These are phyloP conservation scores for Etheostoma nigrum DNA, from an alignment of 2,797 vertebrate genomes.

Conservation along the genomic window DNA sequence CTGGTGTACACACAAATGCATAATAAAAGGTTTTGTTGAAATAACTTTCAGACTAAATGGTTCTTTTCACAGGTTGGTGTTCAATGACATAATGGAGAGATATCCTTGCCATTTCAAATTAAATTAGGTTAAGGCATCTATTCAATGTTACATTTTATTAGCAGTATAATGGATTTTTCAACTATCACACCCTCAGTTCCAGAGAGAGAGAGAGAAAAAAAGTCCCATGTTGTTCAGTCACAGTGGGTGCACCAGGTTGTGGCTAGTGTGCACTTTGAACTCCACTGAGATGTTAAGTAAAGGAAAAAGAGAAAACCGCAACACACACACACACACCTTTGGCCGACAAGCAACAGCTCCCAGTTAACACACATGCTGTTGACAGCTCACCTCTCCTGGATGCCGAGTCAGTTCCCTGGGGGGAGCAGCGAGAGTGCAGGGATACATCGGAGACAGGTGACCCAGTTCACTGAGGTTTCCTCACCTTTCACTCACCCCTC, in stretches of 20 bases:
- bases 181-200: not conserved
- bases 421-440: conserved; percentile 54
- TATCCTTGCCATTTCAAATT: conserved; percentile 9
- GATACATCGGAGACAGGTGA: conserved; percentile 68
- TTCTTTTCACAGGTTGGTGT: conserved; percentile 21
- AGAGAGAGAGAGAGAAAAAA: conserved; percentile 1
- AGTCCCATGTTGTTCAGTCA: conserved; percentile 37
- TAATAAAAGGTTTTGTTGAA: conserved; percentile 59
- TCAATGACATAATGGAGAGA: conserved; percentile 17
- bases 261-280: conserved; percentile 64
- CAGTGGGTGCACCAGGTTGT: conserved; percentile 49
- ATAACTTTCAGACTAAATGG: conserved; percentile 27
- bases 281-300: conserved; percentile 66
- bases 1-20: conserved; percentile 49
- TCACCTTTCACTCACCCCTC: conserved; percentile 68
- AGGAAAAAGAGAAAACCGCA: conserved; percentile 37
- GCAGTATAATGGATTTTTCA: not conserved
- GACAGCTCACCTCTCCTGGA: conserved; percentile 74
- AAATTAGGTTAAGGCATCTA: not conserved
- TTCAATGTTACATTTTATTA: not conserved
- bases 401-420: conserved; percentile 58
- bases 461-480: conserved; percentile 69
- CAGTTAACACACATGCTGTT: conserved; percentile 59
- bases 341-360: conserved; percentile 55
- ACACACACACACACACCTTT: conserved; percentile 37